Conservation (phyloP, 1,140 invertebrate genomes). For the Samia ricini region DNA sequence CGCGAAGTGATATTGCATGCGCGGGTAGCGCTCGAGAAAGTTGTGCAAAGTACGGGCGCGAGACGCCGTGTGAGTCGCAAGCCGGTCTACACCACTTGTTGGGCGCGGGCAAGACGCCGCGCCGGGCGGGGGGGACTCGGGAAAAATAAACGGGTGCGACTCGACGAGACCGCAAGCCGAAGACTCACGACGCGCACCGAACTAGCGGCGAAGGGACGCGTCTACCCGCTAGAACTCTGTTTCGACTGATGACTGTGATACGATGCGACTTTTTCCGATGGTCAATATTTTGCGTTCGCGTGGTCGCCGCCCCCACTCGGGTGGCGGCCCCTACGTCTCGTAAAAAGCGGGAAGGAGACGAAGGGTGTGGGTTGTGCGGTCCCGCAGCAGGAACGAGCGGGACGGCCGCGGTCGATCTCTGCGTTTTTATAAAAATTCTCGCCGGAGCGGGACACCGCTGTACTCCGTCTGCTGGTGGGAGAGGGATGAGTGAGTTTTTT, state of each 20-base stretch:
- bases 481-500: slow-evolving; percentile 72
- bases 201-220: slow-evolving; percentile 58
- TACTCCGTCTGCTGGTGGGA: slow-evolving; percentile 36
- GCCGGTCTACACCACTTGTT: slow-evolving; percentile 68
- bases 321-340: slow-evolving; percentile 76
- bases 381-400: slow-evolving; percentile 65
- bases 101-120: slow-evolving; percentile 68
- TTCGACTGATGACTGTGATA: slow-evolving; percentile 78
- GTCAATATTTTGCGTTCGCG: slow-evolving; percentile 78
- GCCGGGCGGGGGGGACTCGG: slow-evolving; percentile 64
- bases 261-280: slow-evolving; percentile 79
- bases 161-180: slow-evolving; percentile 68
- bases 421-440: slow-evolving; percentile 77
- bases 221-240: slow-evolving; percentile 71
- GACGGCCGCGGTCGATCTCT: slow-evolving; percentile 69
- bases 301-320: slow-evolving; percentile 73
- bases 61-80: slow-evolving; percentile 59
- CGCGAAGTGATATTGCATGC: slow-evolving; percentile 33
- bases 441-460: slow-evolving; percentile 58
- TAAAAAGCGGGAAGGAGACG: slow-evolving; percentile 78
- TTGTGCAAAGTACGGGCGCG: slow-evolving; percentile 64
- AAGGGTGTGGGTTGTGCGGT: slow-evolving; percentile 62
- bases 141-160: slow-evolving; percentile 57
- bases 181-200: slow-evolving; percentile 70
- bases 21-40: slow-evolving; percentile 53